Conservation (phyloP, 2,797 vertebrate species). For the Arnoldichthys spilopterus region DNA sequence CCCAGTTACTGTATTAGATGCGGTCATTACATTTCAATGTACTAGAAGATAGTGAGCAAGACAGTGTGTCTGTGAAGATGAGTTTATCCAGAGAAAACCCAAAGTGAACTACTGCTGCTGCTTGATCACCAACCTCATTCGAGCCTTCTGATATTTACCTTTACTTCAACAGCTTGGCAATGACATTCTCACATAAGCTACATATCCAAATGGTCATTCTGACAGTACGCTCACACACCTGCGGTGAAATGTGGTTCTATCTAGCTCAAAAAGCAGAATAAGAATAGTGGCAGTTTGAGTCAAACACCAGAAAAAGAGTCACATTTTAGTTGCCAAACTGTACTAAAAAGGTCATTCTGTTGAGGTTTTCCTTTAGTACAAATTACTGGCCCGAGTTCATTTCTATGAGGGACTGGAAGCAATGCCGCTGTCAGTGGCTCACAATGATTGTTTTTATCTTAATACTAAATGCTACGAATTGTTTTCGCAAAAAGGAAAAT, state of each 20-base stretch:
- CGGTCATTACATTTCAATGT: not conserved
- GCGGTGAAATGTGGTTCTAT: conserved; percentile 23
- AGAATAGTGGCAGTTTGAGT: conserved; percentile 32
- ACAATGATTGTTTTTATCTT: conserved; percentile 63
- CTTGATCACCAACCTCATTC: conserved; percentile 2
- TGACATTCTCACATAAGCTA: conserved; percentile 28
- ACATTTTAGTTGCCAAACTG: conserved; percentile 51
- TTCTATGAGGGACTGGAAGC: conserved; percentile 62
- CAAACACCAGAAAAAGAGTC: conserved; percentile 24
- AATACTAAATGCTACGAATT: conserved; percentile 63
- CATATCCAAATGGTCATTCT: conserved; percentile 16
- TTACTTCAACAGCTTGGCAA: conserved; percentile 28
- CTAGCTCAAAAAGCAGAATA: conserved; percentile 28
- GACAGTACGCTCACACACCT: conserved; percentile 29
- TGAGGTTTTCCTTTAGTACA: conserved; percentile 40
- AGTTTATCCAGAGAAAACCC: conserved; percentile 20
- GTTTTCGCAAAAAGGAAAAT: conserved; percentile 53
- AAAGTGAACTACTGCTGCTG: conserved; percentile 25
- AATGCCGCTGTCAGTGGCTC: conserved; percentile 58
- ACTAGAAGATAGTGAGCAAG: conserved; percentile 3
- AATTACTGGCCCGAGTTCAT: conserved; percentile 44
- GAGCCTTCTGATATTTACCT: conserved; percentile 36
- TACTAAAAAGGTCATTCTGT: conserved; percentile 12
- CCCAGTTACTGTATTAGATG: not conserved
- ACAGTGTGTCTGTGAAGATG: conserved; percentile 11